Evolutionary conservation across 2,797 vertebrate genomes (phyloP), one percentile per base, ranked within the genome.

Genomic region (Muscicapa comitata): DNA sequence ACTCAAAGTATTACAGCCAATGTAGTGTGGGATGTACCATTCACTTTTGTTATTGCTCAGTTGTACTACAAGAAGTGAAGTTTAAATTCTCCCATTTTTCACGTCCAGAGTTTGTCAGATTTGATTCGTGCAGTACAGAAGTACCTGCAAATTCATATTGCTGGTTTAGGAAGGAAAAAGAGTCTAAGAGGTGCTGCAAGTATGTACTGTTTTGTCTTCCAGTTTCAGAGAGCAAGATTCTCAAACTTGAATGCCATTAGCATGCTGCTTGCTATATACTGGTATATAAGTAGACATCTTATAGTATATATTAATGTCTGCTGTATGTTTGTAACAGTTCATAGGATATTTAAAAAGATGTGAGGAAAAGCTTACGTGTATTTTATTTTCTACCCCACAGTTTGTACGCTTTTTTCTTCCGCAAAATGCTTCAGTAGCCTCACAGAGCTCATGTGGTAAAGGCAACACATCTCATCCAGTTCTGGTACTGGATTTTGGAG

Each of bases 401-500:
- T 96, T 61, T 1, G 97, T 31, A 24, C 9, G n/a, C 50, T 96
- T 99, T 23, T 1, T 42, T 6, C 98, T 99, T 83, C 98, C 99
- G 0, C 15, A 94, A 70, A 97, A 98, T 4, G 97, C 99, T 63
- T 14, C 75, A 7, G 98, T 98, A 11, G 94, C 97, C 23, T 11
- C 95, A 13, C 63, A 48, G 85, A 99, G 99, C 95, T 98, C 98
- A 1, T 99, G 99, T 48, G 98, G 98, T 21, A 78, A 93, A n/a
- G 55, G 10, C 26, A 90, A 89, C 13, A 6, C n/a, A 42, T 94
- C 96, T n/a, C 72, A 96, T 8, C 91, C 98, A 3, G 10, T 85
- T 88, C 97, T 99, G 84, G 75, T 95, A 17, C 86, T 98, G 28
- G 93, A 90, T 50, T 99, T 99, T 82, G 98, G 98, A 67, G 57